Evolutionary conservation across 2,113 vertebrate species (phyloP), one percentile per base, ranked within the genome.

Genomic region (Scophthalmus maximus): DNA sequence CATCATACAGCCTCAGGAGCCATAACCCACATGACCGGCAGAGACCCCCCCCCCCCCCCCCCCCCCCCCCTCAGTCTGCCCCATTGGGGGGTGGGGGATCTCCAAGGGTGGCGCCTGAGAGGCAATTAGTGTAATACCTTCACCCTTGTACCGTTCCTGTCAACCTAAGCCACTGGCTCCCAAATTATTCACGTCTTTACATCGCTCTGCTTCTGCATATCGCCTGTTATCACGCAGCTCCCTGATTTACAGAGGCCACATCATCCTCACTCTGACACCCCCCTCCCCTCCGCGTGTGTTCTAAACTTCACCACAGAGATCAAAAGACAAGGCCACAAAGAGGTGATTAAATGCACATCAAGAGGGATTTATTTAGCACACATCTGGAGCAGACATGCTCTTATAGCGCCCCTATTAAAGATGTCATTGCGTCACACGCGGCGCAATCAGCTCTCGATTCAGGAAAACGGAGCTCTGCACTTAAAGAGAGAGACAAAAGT

Each of bases 341-440:
- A 90, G 49, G 77, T 78, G 83, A 87, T 91, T 91, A 87, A 92
- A 92, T 60, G 44, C 70, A 85, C 86, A 90, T 90, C 76, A 82
- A 79, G 72, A 60, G 50, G 49, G 76, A 82, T 87, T 91, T 79
- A 88, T 88, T 87, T 73, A 84, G 81, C 69, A 12, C 74, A 66
- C 81, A 90, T 87, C 76, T 87, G 79, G 75, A 60, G 55, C 30
- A 79, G 58, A 74, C 60, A 29, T 69, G 72, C 18, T 87, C 74
- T 78, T 80, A 53, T 63, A 76, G 84, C 67, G 5, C 40, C 44
- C 65, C 70, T 68, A 63, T 82, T 78, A 81, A 84, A 88, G 68
- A 82, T 68, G 71, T 86, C 71, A 76, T 89, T 80, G 87, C 58
- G 40, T 40, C 71, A 62, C 64, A 69, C 27, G 58, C 32, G 27